Conservation (phyloP, 2,797 vertebrate species). For the Lithobates pipiens region DNA sequence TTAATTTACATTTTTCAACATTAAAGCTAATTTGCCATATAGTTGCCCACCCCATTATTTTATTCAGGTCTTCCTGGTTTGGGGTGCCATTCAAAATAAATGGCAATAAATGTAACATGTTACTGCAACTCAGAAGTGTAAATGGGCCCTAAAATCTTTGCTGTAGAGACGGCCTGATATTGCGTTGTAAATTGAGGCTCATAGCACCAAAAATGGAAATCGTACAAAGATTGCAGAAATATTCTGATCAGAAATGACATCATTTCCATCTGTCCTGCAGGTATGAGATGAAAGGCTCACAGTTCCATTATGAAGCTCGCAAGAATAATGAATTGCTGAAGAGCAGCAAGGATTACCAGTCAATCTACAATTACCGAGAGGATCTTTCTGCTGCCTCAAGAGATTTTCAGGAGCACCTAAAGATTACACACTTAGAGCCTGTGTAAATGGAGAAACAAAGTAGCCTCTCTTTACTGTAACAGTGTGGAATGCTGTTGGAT, state of each 20-base stretch:
- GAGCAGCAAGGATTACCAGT: constrained; percentile 52
- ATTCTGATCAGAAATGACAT: background rate
- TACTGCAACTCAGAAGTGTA: too few relatives aligned
- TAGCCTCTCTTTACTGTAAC: background rate
- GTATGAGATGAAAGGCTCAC: constrained; percentile 39
- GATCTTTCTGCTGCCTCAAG: constrained; percentile 52
- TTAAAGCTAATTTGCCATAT: too few relatives aligned
- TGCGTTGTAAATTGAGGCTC: too few relatives aligned
- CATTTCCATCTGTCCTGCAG: constrained; percentile 7
- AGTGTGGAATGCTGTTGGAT: background rate
- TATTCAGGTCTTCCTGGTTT: too few relatives aligned
- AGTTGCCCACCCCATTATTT: too few relatives aligned
- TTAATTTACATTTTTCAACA: too few relatives aligned
- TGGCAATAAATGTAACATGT: too few relatives aligned
- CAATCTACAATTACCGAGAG: constrained; percentile 46
- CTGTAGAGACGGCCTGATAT: too few relatives aligned
- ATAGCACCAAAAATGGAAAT: too few relatives aligned
- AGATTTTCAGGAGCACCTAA: constrained; percentile 53
- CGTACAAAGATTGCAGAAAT: too few relatives aligned
- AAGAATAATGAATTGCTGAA: constrained; percentile 64
- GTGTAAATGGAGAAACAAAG: background rate
- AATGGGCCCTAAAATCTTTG: too few relatives aligned
- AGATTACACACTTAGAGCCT: constrained; percentile 18
- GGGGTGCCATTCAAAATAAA: too few relatives aligned
- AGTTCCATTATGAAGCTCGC: constrained; percentile 67